Conservation (phyloP, 2,113 vertebrate species). For the Recurvirostra avosetta region DNA sequence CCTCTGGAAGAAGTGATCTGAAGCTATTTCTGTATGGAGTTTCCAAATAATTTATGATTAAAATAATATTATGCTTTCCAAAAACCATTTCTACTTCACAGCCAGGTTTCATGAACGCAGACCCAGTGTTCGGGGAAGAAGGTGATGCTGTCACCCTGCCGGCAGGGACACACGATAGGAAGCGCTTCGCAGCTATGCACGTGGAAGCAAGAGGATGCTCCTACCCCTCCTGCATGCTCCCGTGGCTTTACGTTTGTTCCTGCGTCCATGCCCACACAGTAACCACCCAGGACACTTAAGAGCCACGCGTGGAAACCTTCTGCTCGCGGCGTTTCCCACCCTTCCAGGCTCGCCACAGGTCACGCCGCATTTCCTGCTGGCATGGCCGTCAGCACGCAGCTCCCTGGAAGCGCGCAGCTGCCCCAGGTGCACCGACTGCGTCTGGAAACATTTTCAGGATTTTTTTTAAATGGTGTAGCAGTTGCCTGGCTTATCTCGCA, state of each 20-base stretch:
- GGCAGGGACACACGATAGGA: accelerated
- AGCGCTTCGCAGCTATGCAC: not conserved
- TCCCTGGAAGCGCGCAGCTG: not conserved
- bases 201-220: not conserved
- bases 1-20: slow-evolving; percentile 12
- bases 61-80: slow-evolving; percentile 49
- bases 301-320: not conserved
- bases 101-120: not conserved
- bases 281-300: not conserved
- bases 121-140: not conserved
- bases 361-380: slow-evolving; percentile 36
- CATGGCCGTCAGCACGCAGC: not conserved
- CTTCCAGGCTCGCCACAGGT: not conserved
- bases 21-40: not conserved
- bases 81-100: not conserved
- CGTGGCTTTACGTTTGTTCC: not conserved
- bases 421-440: not conserved
- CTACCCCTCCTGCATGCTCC: not conserved
- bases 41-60: slow-evolving; percentile 47
- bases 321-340: not conserved
- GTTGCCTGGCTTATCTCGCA: not conserved
- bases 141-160: not conserved
- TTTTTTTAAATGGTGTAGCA: not conserved
- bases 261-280: not conserved
- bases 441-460: slow-evolving; percentile 2